Evolutionary conservation across 2,113 vertebrate genomes (phyloP).

Genomic region (Grammomys surdaster): DNA sequence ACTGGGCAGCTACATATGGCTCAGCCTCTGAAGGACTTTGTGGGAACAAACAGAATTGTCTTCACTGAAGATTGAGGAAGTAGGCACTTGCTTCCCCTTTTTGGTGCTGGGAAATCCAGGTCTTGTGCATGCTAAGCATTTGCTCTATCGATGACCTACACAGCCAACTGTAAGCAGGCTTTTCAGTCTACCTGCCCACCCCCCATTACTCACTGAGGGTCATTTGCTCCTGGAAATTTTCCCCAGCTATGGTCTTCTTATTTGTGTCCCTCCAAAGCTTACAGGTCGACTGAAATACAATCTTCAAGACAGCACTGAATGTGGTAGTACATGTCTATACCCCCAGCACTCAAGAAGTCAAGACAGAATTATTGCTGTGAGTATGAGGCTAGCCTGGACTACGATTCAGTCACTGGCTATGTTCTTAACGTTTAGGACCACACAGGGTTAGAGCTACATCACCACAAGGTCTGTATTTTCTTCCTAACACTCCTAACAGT

Average conservation of each 20-base stretch:
- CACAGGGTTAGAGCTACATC: background rate
- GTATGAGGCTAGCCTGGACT: background rate
- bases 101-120: background rate
- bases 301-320: background rate
- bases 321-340: background rate
- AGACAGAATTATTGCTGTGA: background rate
- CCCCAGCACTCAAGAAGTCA: background rate
- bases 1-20: background rate
- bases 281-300: background rate
- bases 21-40: background rate
- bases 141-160: background rate
- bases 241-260: background rate
- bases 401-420: background rate
- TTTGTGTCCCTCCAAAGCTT: background rate
- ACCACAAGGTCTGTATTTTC: background rate
- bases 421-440: background rate
- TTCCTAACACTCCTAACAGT: background rate
- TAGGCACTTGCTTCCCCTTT: background rate
- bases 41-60: conserved; percentile 1
- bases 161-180: background rate
- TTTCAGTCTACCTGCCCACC: background rate
- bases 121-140: background rate
- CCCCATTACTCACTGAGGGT: background rate
- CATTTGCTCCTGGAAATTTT: background rate
- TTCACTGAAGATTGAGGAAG: background rate